Conservation (phyloP, 2,113 vertebrate genomes). For the Diadophis punctatus region DNA sequence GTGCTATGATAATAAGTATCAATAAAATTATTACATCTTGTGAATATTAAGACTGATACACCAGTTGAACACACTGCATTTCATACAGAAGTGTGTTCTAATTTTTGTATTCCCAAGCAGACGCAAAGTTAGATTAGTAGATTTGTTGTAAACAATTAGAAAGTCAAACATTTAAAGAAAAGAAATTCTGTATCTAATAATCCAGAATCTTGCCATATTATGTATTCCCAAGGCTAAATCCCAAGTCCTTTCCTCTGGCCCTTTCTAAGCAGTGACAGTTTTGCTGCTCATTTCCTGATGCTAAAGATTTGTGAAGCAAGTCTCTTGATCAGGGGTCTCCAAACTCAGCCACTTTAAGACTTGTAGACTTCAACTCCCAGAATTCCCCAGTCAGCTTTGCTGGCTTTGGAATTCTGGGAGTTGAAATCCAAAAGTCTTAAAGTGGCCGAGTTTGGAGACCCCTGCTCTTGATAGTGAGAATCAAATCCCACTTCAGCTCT, state of each 20-base stretch:
- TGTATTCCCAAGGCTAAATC: neutral
- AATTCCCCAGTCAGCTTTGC: too few species aligned
- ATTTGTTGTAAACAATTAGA: neutral
- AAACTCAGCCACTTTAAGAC: too few species aligned
- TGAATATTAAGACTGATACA: neutral
- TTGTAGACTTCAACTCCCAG: too few species aligned
- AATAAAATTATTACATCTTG: neutral
- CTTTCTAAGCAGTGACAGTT: neutral
- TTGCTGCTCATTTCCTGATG: neutral
- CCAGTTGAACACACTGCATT: neutral
- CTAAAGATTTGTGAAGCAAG: neutral
- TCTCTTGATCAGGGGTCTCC: neutral
- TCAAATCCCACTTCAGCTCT: neutral
- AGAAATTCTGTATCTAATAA: neutral
- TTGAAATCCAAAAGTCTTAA: too few species aligned
- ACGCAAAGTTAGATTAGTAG: neutral
- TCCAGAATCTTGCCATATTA: neutral
- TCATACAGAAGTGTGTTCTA: too few species aligned
- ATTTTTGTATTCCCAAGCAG: neutral
- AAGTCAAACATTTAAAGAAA: neutral
- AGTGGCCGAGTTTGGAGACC: too few species aligned
- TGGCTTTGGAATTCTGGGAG: too few species aligned
- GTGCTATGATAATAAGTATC: neutral
- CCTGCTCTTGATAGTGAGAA: neutral
- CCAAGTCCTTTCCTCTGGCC: neutral